Evolutionary conservation across 1,140 invertebrate genomes (phyloP).

Genomic region (Psilanteris sp.): DNA sequence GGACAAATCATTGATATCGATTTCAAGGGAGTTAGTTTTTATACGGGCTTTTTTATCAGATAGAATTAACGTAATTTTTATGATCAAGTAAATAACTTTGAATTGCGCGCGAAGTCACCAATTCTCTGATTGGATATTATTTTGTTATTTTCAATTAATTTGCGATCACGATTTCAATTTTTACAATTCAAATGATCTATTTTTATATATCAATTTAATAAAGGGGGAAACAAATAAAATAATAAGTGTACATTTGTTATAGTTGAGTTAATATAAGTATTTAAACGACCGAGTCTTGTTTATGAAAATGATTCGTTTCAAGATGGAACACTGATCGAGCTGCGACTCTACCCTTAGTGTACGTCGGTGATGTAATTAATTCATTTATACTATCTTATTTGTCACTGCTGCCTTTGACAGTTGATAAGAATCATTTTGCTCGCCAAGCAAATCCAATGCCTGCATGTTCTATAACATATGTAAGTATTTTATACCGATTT

Average conservation of each 20-base stretch:
- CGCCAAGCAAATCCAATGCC: conserved; percentile 22
- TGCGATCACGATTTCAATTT: neutral
- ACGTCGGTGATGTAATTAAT: no score
- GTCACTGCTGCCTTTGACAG: neutral
- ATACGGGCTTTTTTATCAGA: conserved; percentile 72
- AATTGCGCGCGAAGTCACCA: conserved; percentile 51
- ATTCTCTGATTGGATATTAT: no score
- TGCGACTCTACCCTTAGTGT: no score
- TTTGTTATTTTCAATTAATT: neutral
- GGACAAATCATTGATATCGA: conserved; percentile 48
- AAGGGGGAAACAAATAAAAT: no score
- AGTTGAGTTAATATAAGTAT: no score
- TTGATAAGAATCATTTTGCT: conserved; percentile 1
- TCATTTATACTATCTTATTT: no score
- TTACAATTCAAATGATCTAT: no score
- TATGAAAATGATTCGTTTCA: no score
- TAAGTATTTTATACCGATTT: conserved; percentile 33
- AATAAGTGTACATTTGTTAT: no score
- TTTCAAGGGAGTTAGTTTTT: conserved; percentile 71
- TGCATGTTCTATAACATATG: conserved; percentile 3
- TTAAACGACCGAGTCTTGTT: no score
- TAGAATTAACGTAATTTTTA: conserved; percentile 70
- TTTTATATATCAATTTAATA: no score
- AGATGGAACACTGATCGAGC: no score
- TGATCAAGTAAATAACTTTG: conserved; percentile 31